Evolutionary conservation across 2,888 invertebrate species (phyloP).

Genomic region (Agonopterix subpropinquella): DNA sequence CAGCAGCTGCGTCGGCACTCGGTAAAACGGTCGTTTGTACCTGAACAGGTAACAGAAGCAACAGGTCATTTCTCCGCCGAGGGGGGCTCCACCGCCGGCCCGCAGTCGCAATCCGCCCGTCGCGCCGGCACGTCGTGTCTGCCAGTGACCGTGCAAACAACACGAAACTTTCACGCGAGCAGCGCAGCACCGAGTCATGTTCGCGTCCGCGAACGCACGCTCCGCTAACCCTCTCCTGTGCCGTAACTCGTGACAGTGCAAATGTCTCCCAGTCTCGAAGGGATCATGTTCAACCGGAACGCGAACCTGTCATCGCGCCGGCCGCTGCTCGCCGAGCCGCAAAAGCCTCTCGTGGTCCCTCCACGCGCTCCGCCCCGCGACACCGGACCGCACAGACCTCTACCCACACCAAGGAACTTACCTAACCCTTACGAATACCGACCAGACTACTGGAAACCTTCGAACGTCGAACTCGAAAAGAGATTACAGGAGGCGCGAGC

Average conservation of each 20-base stretch:
- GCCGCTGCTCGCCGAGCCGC: conserved; percentile 68
- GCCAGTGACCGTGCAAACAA: conserved; percentile 23
- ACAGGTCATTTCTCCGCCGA: conserved; percentile 68
- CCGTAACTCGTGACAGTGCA: conserved; percentile 56
- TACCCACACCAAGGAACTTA: conserved; percentile 37
- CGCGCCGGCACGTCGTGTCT: conserved; percentile 26
- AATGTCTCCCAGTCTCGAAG: conserved; percentile 72
- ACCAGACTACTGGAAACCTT: conserved; percentile 65
- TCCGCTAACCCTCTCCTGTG: conserved; percentile 38
- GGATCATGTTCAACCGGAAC: conserved; percentile 71
- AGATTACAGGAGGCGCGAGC: conserved; percentile 59
- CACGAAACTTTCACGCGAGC: conserved; percentile 8
- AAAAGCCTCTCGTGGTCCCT: conserved; percentile 61
- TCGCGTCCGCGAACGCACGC: conserved; percentile 58
- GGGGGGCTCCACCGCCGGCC: conserved; percentile 42
- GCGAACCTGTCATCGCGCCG: conserved; percentile 66
- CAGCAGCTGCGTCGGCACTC: conserved; percentile 57
- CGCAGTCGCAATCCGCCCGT: conserved; percentile 46
- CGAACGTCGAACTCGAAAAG: conserved; percentile 66
- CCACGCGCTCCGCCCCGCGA: conserved; percentile 66
- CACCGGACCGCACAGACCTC: conserved; percentile 49
- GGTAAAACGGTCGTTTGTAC: conserved; percentile 53
- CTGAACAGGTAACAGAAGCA: conserved; percentile 72
- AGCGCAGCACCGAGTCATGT: conserved; percentile 48
- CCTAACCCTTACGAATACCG: conserved; percentile 50